A percentile compares a stretch with the other conserved stretches of the same genome.
Conservation (phyloP, 2,797 vertebrate genomes). For the Crenichthys baileyi region DNA sequence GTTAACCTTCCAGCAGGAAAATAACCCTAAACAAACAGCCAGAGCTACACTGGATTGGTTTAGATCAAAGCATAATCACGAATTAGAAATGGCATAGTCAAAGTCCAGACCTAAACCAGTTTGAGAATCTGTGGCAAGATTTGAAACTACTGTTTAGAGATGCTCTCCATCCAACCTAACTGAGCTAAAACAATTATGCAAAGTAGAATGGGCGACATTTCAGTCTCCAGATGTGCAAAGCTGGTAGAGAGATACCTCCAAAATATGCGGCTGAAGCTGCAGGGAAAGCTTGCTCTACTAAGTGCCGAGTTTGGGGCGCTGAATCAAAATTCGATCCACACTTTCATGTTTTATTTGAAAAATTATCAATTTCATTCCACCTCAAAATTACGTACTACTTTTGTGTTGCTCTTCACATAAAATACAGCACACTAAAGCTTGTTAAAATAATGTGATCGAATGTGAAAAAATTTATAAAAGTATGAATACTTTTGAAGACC, state of each 20-base stretch:
- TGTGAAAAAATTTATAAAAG: background rate
- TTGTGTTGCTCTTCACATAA: background rate
- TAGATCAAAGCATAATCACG: background rate
- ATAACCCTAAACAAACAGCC: background rate
- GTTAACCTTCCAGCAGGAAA: background rate
- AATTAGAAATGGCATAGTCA: background rate
- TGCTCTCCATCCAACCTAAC: background rate
- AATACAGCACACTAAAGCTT: background rate
- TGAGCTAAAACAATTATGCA: background rate
- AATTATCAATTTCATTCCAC: background rate
- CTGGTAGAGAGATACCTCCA: background rate
- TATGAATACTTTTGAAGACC: background rate
- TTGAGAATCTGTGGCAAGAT: background rate
- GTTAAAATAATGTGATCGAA: background rate
- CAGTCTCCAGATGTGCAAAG: background rate
- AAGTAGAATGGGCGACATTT: background rate
- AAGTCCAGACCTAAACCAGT: background rate
- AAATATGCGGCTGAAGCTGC: background rate
- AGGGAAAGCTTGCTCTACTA: background rate
- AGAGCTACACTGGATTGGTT: background rate
- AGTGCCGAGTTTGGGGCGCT: background rate
- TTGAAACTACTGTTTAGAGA: background rate
- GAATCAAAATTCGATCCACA: background rate
- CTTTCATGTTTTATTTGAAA: background rate
- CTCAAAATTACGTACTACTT: background rate